phyloP scores from a whole-genome alignment of 2,797 vertebrate species.

The Acanthiza pusilla region DNA sequence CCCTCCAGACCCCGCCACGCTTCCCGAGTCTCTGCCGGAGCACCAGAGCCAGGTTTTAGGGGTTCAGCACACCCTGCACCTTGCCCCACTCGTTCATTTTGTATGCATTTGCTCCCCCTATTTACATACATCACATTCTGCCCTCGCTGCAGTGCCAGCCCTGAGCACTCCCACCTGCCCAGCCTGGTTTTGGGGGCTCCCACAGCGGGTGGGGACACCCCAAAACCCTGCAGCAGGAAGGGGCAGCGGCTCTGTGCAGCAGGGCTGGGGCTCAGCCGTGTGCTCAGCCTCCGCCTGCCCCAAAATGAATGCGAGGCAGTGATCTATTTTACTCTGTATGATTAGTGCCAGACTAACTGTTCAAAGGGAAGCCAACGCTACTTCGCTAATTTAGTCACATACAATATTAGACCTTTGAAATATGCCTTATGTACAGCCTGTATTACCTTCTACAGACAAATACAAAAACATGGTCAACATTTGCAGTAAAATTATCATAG shows the following conservation, averaged over 20 bases:
- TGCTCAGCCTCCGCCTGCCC: background rate
- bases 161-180: background rate
- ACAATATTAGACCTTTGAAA: slow-evolving; percentile 69
- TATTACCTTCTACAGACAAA: slow-evolving; percentile 75
- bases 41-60: background rate
- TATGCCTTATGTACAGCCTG: slow-evolving; percentile 65
- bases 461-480: slow-evolving; percentile 78
- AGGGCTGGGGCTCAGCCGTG: background rate
- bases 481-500: slow-evolving; percentile 81
- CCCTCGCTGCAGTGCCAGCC: fast-evolving
- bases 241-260: background rate
- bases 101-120: background rate
- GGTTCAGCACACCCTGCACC: background rate
- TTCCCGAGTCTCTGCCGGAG: background rate
- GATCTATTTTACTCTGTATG: slow-evolving; percentile 48
- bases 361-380: slow-evolving; percentile 62
- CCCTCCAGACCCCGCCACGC: background rate
- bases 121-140: background rate
- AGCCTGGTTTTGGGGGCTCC: background rate
- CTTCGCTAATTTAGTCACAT: slow-evolving; percentile 72
- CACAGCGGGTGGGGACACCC: background rate
- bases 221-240: fast-evolving
- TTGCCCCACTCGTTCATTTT: background rate
- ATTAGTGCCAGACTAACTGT: slow-evolving; percentile 60
- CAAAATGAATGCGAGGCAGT: background rate